phyloP scores from a whole-genome alignment of 2,797 vertebrate genomes.

The Eulemur mongoz region DNA sequence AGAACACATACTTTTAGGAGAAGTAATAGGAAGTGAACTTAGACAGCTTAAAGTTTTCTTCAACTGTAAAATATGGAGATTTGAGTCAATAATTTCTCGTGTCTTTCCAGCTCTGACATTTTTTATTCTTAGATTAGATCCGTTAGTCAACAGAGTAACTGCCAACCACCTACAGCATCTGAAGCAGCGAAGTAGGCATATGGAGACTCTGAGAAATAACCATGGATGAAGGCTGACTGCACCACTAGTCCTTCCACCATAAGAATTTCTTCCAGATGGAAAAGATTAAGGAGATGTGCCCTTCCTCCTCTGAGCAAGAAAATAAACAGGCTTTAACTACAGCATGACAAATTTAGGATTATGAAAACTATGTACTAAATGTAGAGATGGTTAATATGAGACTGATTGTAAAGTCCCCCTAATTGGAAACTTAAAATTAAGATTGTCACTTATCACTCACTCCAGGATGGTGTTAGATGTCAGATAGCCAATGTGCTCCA shows the following conservation, averaged over 20 bases:
- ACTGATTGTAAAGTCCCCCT: background rate
- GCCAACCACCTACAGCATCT: background rate
- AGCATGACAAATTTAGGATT: background rate
- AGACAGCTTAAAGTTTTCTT: constrained; percentile 8
- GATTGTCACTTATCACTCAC: background rate
- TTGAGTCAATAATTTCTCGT: background rate
- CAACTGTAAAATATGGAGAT: background rate
- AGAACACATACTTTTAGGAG: background rate
- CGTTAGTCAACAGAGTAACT: background rate
- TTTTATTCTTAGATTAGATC: background rate
- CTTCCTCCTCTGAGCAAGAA: constrained; percentile 10
- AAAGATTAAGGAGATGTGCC: background rate
- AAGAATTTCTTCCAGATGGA: background rate
- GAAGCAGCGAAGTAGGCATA: background rate
- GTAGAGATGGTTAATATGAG: background rate
- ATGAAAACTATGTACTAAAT: background rate
- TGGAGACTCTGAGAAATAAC: background rate
- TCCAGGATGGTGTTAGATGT: background rate
- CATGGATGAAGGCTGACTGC: background rate
- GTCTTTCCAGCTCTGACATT: background rate
- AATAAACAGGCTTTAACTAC: background rate
- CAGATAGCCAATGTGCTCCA: background rate
- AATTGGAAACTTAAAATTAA: background rate
- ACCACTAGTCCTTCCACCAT: background rate
- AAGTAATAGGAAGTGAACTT: background rate